Evolutionary conservation across 2,113 vertebrate genomes (phyloP), one percentile per base, ranked within the genome.

Genomic region (Tauraco erythrolophus): DNA sequence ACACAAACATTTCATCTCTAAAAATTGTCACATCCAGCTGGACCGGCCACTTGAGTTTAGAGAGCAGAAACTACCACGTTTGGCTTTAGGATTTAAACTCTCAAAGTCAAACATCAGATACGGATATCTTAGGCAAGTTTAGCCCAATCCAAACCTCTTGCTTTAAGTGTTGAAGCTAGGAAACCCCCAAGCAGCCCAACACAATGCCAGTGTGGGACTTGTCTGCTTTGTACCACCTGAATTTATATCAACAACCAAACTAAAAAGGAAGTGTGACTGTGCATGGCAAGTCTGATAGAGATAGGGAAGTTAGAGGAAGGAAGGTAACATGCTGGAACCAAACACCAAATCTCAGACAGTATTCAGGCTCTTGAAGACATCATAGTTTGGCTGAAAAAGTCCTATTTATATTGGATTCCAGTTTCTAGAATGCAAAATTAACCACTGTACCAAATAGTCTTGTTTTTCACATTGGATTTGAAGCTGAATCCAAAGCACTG

Each of bases 71-170:
- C 2, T 53, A n/a, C 6, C 17, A n/a, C 1, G 0, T 69, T 86
- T 54, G 81, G 23, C 46, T 78, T 82, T 45, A 65, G 19, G 8
- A 57, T 72, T 91, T 56, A 70, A 93, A 45, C 9, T 58, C 45
- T 41, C 11, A n/a, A 80, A 54, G 30, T 78, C 14, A 69, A 53
- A 60, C 7, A 41, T 66, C 35, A 56, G 12, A 56, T 39, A 53
- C 1, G 2, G 27, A 18, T 43, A 81, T 45, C 11, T 8, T 3
- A 11, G 33, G 11, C 5, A 31, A 60, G 31, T 0, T 0, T 10
- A 48, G 39, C 21, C 28, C 30, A 51, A 9, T 15, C 14, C 7
- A 46, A n/a, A n/a, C 3, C 15, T 57, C 71, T 72, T 75, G 10
- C 30, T 48, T 79, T 28, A 37, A 74, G 6, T 33, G 19, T 54